Conservation (phyloP, 92 coral and sea anemone species). For the Umimayanthus chanpuru region DNA sequence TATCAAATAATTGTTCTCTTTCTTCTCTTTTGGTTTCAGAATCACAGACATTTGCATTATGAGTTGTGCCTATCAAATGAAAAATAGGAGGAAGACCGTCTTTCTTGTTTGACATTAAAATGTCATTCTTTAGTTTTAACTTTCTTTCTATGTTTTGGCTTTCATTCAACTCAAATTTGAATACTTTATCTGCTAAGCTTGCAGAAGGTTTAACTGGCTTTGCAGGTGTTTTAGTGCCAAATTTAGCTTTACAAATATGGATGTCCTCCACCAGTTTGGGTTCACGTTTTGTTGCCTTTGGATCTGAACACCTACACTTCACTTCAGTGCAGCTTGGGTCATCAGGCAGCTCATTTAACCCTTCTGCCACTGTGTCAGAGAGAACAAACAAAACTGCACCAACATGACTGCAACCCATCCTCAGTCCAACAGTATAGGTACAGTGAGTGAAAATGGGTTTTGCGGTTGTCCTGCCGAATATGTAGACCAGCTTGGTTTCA, state of each 20-base stretch:
- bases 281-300: conserved; percentile 36
- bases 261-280: conserved; percentile 50
- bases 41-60: too few species aligned
- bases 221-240: conserved; percentile 43
- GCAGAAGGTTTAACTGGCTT: conserved; percentile 40
- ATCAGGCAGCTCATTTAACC: conserved; percentile 24
- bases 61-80: too few species aligned
- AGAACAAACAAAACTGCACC: conserved; percentile 45
- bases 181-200: conserved; percentile 35
- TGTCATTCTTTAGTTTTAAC: too few species aligned
- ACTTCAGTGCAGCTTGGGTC: conserved; percentile 52
- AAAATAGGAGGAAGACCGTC: too few species aligned
- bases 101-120: too few species aligned
- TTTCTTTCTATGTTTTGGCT: too few species aligned
- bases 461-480: too few species aligned
- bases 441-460: conserved; percentile 41
- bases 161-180: conserved; percentile 29
- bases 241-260: conserved; percentile 36
- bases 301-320: conserved; percentile 47
- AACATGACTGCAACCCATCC: conserved; percentile 42
- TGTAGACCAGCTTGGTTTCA: too few species aligned
- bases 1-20: too few species aligned
- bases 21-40: too few species aligned
- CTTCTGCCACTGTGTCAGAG: conserved; percentile 41
- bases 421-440: conserved; percentile 44